phyloP scores from a whole-genome alignment of 2,888 invertebrate species.

The Hirtodrosophila alboralis region DNA sequence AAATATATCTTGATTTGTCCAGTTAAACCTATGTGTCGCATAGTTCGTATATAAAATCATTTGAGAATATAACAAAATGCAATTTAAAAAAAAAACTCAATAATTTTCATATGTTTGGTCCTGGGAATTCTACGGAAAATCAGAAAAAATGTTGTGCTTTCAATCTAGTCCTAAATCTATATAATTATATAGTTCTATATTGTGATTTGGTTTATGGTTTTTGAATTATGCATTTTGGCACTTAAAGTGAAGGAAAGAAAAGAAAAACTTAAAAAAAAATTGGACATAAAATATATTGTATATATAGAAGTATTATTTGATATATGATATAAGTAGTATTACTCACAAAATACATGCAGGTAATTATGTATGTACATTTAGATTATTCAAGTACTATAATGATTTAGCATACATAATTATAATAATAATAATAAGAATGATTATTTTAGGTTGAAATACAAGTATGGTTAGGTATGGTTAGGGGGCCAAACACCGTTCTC shows the following conservation, averaged over 20 bases:
- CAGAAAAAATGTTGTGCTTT: neutral
- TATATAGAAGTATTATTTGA: too few relatives aligned
- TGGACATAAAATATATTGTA: too few relatives aligned
- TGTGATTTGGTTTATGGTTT: neutral
- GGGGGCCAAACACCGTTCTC: conserved; percentile 29
- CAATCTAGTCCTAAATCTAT: neutral
- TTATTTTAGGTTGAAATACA: conserved; percentile 20
- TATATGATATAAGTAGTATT: conserved; percentile 13
- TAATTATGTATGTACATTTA: conserved; percentile 35
- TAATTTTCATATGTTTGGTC: conserved; percentile 47
- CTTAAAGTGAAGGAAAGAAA: conserved; percentile 29
- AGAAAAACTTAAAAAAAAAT: too few relatives aligned
- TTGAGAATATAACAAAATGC: too few relatives aligned
- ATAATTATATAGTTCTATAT: too few relatives aligned
- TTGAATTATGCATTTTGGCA: conserved; percentile 40
- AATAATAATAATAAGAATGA: conserved; percentile 18
- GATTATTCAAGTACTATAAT: conserved; percentile 17
- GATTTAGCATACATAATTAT: conserved; percentile 24
- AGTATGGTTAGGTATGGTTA: conserved; percentile 6
- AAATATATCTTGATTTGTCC: conserved; percentile 19
- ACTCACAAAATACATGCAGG: conserved; percentile 19
- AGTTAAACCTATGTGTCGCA: conserved; percentile 23
- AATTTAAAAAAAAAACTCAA: too few relatives aligned
- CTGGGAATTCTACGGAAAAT: conserved; percentile 33
- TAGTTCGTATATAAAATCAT: neutral